Evolutionary conservation across 2,797 vertebrate genomes (phyloP).

Genomic region (Microctenopoma lineatum): DNA sequence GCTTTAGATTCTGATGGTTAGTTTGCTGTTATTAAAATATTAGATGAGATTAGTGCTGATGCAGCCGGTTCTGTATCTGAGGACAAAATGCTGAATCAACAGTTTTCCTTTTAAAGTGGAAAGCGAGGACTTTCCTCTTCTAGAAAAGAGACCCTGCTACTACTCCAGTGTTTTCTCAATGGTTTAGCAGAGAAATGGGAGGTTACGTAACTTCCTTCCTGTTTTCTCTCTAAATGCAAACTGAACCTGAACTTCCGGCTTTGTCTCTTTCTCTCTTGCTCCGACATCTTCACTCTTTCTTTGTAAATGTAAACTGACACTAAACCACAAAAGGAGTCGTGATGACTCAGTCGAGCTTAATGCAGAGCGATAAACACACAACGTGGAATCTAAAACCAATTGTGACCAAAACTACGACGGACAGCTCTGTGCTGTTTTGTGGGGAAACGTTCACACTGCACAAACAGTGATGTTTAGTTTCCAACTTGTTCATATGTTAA

Average conservation of each 20-base stretch:
- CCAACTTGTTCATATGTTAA: not conserved
- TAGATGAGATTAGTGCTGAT: no score
- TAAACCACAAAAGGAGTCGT: constrained; percentile 37
- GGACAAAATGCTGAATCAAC: not conserved
- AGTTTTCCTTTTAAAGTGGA: constrained; percentile 2
- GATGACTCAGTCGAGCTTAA: constrained; percentile 14
- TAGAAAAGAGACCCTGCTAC: not conserved
- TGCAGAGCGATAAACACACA: not conserved
- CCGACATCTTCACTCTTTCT: not conserved
- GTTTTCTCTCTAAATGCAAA: constrained; percentile 45
- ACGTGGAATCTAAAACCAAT: not conserved
- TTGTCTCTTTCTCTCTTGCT: not conserved
- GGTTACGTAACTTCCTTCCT: constrained; percentile 11
- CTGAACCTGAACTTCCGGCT: constrained; percentile 29
- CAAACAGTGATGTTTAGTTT: not conserved
- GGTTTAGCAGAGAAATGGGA: not conserved
- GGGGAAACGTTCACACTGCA: not conserved
- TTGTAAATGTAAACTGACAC: constrained; percentile 43
- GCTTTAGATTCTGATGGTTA: no score
- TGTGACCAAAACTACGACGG: not conserved
- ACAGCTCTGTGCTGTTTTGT: not conserved
- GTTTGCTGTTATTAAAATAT: no score
- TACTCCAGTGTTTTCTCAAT: no score
- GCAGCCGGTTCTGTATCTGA: no score
- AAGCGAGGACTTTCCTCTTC: constrained; percentile 14